Evolutionary conservation across 1,140 invertebrate species (phyloP).

Genomic region (Homarus americanus): DNA sequence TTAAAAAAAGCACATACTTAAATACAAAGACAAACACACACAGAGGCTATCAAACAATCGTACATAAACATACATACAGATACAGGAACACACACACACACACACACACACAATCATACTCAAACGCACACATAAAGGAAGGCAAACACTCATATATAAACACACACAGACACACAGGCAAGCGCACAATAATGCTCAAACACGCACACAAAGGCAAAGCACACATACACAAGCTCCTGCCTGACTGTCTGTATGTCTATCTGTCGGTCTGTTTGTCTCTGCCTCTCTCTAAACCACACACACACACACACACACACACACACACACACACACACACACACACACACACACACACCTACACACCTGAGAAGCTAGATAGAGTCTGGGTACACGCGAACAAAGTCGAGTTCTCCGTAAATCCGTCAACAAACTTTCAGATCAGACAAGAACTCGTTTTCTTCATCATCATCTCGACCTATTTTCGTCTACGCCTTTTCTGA

Average conservation of each 20-base stretch:
- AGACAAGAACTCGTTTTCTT: too few species aligned
- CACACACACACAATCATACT: neutral
- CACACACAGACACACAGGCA: neutral
- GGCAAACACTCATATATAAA: neutral
- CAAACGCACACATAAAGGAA: neutral
- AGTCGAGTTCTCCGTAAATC: too few species aligned
- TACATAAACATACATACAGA: neutral
- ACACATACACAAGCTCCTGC: neutral
- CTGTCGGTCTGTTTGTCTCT: too few species aligned
- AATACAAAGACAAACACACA: neutral
- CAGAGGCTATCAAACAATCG: neutral
- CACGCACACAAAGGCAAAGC: neutral
- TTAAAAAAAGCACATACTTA: too few species aligned
- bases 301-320: neutral
- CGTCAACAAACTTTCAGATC: too few species aligned
- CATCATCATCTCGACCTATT: too few species aligned
- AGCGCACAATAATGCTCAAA: neutral
- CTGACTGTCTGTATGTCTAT: too few species aligned
- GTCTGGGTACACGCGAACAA: too few species aligned
- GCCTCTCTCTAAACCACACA: too few species aligned
- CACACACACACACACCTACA: neutral
- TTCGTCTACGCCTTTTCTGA: too few species aligned
- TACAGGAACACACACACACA: neutral
- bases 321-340: neutral
- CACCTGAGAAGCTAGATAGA: too few species aligned